Evolutionary conservation across 2,113 vertebrate species (phyloP), one percentile per base, ranked within the genome.

Genomic region (Helogale parvula): DNA sequence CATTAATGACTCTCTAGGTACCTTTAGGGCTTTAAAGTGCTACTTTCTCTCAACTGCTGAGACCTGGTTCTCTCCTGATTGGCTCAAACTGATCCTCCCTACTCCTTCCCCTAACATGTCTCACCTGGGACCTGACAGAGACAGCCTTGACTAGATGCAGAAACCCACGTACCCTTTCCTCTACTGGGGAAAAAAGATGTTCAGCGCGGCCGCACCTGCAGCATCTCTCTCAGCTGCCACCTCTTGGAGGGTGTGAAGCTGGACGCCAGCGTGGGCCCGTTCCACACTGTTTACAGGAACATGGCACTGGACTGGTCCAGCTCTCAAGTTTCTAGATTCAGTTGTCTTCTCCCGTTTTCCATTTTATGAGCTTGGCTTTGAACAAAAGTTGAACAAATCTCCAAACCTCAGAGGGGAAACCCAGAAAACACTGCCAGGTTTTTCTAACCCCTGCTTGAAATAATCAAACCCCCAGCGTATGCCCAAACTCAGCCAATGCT

Each of bases 391-490:
- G 80, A 97, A 91, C 97, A 96, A 90, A 96, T 95, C 90, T 97
- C 95, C n/a, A 82, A 97, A 94, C 90, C 96, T 97, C 97, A 93
- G 77, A 79, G 77, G 90, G 96, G 85, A 98, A 97, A 94, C 94
- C 88, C 95, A 96, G 96, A 93, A 96, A 97, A 97, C 35, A 79
- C 81, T 94, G 95, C 97, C 97, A 98, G 94, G 93, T 97, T 98
- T 98, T 96, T 69, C 90, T 94, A 96, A 93, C 85, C 88, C 81
- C 94, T 97, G 96, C 96, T 97, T 98, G 97, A 98, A 97, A 96
- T 96, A 88, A 97, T 97, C 97, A 98, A 97, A 83, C 90, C 96
- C 93, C 96, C 90, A 96, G 96, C 3, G 95, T 91, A 96, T 71
- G 41, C 82, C 86, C 17, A 8, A 91, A 87, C 95, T 93, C 95